Conservation (phyloP, 2,113 vertebrate species). For the Neodon shergylaensis region DNA sequence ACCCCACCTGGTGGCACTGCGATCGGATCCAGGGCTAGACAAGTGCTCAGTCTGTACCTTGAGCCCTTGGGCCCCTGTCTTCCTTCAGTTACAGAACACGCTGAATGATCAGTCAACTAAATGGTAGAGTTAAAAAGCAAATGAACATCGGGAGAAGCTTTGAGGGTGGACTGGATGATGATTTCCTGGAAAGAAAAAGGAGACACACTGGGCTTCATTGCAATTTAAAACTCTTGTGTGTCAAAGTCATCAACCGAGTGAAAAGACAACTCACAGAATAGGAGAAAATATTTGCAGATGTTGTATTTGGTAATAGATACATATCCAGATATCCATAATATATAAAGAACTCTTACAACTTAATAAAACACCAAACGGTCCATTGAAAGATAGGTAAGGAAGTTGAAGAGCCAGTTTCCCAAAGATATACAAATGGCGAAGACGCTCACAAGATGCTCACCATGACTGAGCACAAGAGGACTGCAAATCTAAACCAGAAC, state of each 20-base stretch:
- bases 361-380: background rate
- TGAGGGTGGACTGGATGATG: background rate
- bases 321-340: background rate
- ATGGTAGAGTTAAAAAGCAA: background rate
- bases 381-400: background rate
- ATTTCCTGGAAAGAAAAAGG: background rate
- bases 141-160: background rate
- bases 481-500: background rate
- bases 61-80: background rate
- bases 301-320: background rate
- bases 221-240: background rate
- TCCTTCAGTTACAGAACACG: background rate
- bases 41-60: too few species aligned
- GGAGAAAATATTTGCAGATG: background rate
- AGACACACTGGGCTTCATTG: background rate
- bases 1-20: background rate
- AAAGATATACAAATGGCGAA: background rate
- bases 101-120: background rate
- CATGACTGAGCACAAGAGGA: too few species aligned
- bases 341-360: background rate
- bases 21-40: background rate
- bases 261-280: background rate
- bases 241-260: background rate
- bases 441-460: background rate
- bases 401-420: background rate